Conservation (phyloP, 2,888 invertebrate genomes). For the Chymomyza caudatula region DNA sequence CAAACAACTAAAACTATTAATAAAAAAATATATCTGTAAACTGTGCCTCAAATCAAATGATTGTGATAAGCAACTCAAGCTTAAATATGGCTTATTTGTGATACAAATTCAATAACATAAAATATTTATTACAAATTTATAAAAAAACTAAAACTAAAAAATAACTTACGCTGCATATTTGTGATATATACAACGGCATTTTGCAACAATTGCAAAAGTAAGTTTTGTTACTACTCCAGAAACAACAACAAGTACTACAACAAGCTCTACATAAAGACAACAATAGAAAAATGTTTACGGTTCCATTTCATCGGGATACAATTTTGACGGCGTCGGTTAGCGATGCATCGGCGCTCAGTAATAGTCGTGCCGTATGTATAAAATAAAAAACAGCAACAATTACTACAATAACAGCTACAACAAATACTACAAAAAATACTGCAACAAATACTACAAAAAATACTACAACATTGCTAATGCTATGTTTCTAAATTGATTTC, state of each 20-base stretch:
- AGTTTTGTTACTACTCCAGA: constrained; percentile 28
- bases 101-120: constrained; percentile 5
- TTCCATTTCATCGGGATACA: constrained; percentile 78
- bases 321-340: constrained; percentile 81
- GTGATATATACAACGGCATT: constrained; percentile 16
- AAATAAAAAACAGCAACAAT: background rate
- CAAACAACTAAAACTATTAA: background rate
- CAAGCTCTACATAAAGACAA: background rate
- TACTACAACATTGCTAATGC: background rate
- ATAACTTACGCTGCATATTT: constrained; percentile 1
- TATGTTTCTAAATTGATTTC: constrained; percentile 46
- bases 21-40: background rate
- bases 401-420: too few relatives aligned
- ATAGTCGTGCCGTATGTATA: constrained; percentile 80
- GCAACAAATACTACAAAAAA: background rate
- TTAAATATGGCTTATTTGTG: constrained; percentile 16
- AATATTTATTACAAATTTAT: background rate
- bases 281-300: constrained; percentile 75
- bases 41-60: background rate
- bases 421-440: too few relatives aligned
- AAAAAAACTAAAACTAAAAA: background rate
- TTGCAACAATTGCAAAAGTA: constrained; percentile 35
- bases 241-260: constrained; percentile 10
- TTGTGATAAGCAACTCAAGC: constrained; percentile 1
- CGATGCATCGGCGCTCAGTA: constrained; percentile 82